A percentile compares a stretch with the other conserved stretches of the same genome.
phyloP scores from a whole-genome alignment of 2,888 invertebrate species.

The Doris montereyensis region DNA sequence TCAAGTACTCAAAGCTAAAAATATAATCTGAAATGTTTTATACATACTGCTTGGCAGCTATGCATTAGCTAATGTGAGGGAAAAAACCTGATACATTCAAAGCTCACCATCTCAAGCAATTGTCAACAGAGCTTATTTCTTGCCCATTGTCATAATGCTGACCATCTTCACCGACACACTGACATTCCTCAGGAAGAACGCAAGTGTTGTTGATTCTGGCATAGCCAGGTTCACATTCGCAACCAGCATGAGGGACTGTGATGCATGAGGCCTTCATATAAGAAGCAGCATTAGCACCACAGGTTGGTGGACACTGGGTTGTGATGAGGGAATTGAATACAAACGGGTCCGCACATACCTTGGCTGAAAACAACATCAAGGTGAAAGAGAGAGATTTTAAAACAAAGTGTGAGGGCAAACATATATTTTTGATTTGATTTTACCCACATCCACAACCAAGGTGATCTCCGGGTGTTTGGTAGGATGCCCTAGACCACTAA shows the following conservation, averaged over 20 bases:
- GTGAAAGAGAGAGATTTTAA: too few relatives aligned
- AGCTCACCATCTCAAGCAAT: slow-evolving; percentile 34
- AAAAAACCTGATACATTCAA: neutral
- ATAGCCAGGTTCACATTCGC: slow-evolving; percentile 35
- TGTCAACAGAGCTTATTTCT: slow-evolving; percentile 33
- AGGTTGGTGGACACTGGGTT: slow-evolving; percentile 40
- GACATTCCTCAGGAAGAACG: slow-evolving; percentile 30
- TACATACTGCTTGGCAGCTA: too few relatives aligned
- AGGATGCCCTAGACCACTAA: too few relatives aligned
- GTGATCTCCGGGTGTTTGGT: too few relatives aligned
- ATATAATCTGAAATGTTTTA: too few relatives aligned
- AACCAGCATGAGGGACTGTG: slow-evolving; percentile 32
- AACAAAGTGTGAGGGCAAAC: too few relatives aligned
- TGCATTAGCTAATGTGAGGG: too few relatives aligned
- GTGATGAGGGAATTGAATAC: slow-evolving; percentile 22
- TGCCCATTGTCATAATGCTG: slow-evolving; percentile 34
- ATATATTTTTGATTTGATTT: too few relatives aligned
- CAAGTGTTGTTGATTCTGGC: slow-evolving; percentile 37
- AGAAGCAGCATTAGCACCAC: slow-evolving; percentile 26
- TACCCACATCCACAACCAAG: too few relatives aligned
- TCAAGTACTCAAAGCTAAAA: too few relatives aligned
- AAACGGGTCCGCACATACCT: slow-evolving; percentile 27
- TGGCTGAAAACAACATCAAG: slow-evolving; percentile 38
- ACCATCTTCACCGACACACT: slow-evolving; percentile 37
- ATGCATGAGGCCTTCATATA: too few relatives aligned